Conservation (phyloP, 2,888 invertebrate genomes). For the Megaustenia siamemsis region DNA sequence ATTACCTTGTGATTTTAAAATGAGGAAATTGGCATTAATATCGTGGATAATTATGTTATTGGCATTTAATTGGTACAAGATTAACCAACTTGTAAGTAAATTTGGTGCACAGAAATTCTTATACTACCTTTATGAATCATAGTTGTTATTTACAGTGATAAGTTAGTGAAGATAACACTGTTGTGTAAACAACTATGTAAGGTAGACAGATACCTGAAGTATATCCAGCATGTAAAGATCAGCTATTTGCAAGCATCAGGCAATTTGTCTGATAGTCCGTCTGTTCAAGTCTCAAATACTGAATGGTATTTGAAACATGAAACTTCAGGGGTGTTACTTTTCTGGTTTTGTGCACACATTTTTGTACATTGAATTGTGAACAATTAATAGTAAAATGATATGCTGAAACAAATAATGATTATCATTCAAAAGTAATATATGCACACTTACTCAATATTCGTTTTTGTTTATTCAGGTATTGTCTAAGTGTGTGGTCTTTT, state of each 20-base stretch:
- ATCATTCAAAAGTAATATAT: too few relatives aligned
- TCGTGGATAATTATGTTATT: not conserved
- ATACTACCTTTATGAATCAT: not conserved
- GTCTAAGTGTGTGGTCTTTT: too few relatives aligned
- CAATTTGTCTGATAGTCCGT: not conserved
- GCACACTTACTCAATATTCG: too few relatives aligned
- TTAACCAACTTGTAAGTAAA: not conserved
- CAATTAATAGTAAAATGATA: not conserved
- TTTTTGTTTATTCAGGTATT: too few relatives aligned
- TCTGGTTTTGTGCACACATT: not conserved
- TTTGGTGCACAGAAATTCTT: not conserved
- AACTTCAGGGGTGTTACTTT: not conserved
- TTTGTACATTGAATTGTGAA: not conserved
- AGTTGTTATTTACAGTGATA: not conserved
- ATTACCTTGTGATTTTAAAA: not conserved
- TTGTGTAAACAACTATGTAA: not conserved
- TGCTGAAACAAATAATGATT: not conserved
- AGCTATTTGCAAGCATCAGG: not conserved
- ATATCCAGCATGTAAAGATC: not conserved
- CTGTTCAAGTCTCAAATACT: not conserved
- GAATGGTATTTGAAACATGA: not conserved
- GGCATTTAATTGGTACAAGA: constrained; percentile 6
- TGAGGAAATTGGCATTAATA: not conserved
- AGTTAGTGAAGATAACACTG: not conserved
- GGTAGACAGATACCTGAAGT: not conserved